phyloP scores from a whole-genome alignment of 2,888 invertebrate genomes.

The Odontothrips loti region DNA sequence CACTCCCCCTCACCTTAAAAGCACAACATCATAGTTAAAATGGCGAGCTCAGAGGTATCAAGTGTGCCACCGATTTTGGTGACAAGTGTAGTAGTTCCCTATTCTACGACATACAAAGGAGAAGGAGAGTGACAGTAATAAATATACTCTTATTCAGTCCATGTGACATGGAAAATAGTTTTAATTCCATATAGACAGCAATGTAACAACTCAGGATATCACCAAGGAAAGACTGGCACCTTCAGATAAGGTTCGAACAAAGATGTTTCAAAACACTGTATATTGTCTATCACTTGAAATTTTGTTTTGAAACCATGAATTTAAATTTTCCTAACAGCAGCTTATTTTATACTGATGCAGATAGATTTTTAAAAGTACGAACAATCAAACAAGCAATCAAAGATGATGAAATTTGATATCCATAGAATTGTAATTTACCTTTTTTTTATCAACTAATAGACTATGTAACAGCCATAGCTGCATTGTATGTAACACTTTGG shows the following conservation, averaged over 20 bases:
- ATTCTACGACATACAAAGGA: neutral
- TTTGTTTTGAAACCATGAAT: constrained; percentile 3
- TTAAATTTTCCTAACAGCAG: constrained; percentile 5
- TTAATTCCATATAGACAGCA: constrained; percentile 25
- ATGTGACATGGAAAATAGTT: constrained; percentile 23
- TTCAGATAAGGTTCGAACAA: neutral
- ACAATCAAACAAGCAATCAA: neutral
- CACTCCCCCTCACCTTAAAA: neutral
- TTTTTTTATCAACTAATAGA: neutral
- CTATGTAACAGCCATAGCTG: constrained; percentile 13
- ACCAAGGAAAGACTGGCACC: constrained; percentile 12
- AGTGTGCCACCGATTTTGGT: too few species aligned
- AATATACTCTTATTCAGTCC: neutral
- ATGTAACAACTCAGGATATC: constrained; percentile 13
- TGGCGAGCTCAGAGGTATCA: too few species aligned
- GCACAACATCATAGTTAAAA: too few species aligned
- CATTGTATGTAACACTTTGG: neutral
- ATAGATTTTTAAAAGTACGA: constrained; percentile 5
- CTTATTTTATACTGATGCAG: constrained; percentile 4
- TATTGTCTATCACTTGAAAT: constrained; percentile 5
- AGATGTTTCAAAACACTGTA: neutral
- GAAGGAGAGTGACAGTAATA: neutral
- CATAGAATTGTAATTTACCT: neutral
- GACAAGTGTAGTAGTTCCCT: too few species aligned
- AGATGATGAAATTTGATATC: constrained; percentile 18